Base-by-base conservation (phyloP, 2,113 vertebrate genomes). In the Cyanistes caeruleus region DNA sequence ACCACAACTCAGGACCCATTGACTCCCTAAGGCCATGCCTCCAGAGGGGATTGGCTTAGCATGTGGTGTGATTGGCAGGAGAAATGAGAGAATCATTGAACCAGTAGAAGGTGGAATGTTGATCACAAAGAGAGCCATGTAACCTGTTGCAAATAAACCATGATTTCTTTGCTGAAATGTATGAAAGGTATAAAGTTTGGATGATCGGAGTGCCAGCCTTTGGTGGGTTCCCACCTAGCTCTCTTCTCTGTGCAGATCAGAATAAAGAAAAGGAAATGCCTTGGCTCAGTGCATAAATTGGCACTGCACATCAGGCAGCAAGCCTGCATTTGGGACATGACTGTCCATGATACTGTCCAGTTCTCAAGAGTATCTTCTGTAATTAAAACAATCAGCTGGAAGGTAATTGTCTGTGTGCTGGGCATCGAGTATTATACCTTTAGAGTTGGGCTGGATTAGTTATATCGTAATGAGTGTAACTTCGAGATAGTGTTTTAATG, bases 1-100 rank as follows among this genome's bases (percentile, higher is more conserved):
- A 10, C 30, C 31, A 2, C 10, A 31, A 0, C 15, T 49, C 0
- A 0, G 56, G 31, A 3, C 25, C 10, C 18, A 4, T 18, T 4
- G 31, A 8, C 25, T 62, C n/a, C 18, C 0, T 2, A 9, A 39
- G 39, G 25, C 56, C 48, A 9, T 0, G 2, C 5, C 43, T 35
- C 27, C 16, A 16, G 22, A 67, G 20, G 22, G 51, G 18, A 51
- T 16, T 43, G 49, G 27, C 49, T 49, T 35, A 49, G 31, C 43
- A 1, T 14, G 41, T 21, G 43, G 31, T 1, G 1, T 9, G 23
- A 8, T 7, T 10, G 55, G 35, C 41, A 23, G 52, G 27, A 44
- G 49, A 28, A 33, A 25, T 0, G 4, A 52, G 52, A 69, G 63
- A 69, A 33, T 24, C 27, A 17, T 12, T 70, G 81, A 49, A 43